Base-by-base conservation (phyloP, 2,113 vertebrate species). In the Daboia siamensis region DNA sequence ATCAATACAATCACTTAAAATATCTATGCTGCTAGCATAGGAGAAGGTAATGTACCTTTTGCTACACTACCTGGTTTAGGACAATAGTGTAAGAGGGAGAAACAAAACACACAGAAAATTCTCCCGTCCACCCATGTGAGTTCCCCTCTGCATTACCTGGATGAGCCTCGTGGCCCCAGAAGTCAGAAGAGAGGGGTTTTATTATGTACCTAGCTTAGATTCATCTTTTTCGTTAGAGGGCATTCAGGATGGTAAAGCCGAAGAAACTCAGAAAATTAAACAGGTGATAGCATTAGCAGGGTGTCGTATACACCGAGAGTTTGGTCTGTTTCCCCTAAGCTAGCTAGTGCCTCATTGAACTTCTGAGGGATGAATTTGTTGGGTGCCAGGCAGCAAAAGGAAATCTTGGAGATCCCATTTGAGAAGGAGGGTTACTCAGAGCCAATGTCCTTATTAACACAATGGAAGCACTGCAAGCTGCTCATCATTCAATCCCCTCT, bases 241-340 rank as follows among this genome's bases (percentile, higher is more conserved):
- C 74, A 80, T 10, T 80, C 17, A 9, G 84, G 4, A 74, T 21
- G 7, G 74, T 44, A 10, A n/a, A 44, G 20, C 4, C 2, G 24
- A 89, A 88, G 56, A 4, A 56, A 3, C 54, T 0, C 0, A 56
- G 0, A 0, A n/a, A 74, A 93, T 29, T 57, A 0, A 56, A 91
- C 93, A 29, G 51, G 44, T 92, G 80, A 84, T 44, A 8, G 44
- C n/a, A 51, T 39, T 4, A 48, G 61, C 0, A 15, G 0, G 1
- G 0, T 24, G 5, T 52, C 0, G 15, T 7, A 26, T 86, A 29
- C 54, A 1, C 0, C 0, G 5, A 59, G 0, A 89, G 33, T 89
- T 33, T 11, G 15, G 88, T 89, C 39, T 87, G 3, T 90, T n/a
- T 33, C 80, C 59, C 59, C 64, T 55, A 0, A 0, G 0, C 57